phyloP scores from a whole-genome alignment of 2,888 invertebrate species.

The Phaedon cochleariae region DNA sequence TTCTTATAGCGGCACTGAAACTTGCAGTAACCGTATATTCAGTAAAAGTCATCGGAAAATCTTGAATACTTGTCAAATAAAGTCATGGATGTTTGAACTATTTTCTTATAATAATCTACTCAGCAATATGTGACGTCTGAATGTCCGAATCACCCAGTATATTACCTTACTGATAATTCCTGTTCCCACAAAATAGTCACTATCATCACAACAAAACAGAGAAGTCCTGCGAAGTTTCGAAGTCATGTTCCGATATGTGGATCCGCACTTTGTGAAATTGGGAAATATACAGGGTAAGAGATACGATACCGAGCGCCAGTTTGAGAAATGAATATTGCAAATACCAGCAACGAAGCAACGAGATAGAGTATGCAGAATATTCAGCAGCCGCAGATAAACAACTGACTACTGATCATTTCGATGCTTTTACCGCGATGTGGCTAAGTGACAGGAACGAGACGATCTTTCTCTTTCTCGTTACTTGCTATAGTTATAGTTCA shows the following conservation, averaged over 20 bases:
- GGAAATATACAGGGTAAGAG: neutral
- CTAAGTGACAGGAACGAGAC: constrained; percentile 5
- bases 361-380: too few relatives aligned
- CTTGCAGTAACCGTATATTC: too few relatives aligned
- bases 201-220: constrained; percentile 43
- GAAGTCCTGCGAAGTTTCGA: constrained; percentile 62
- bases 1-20: too few relatives aligned
- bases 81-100: too few relatives aligned
- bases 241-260: constrained; percentile 52
- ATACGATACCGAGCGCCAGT: neutral
- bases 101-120: too few relatives aligned
- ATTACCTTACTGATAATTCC: neutral
- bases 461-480: constrained; percentile 8
- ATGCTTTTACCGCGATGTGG: neutral
- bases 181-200: neutral
- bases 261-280: neutral
- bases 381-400: constrained; percentile 1
- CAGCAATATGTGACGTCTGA: too few relatives aligned
- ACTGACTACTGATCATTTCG: neutral
- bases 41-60: too few relatives aligned
- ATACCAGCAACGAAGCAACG: neutral
- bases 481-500: too few relatives aligned
- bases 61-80: too few relatives aligned
- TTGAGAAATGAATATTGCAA: neutral
- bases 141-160: too few relatives aligned